These are phyloP conservation scores for Dryoscopus gambensis DNA, from an alignment of 2,113 vertebrate genomes.

Conservation along the genomic window DNA sequence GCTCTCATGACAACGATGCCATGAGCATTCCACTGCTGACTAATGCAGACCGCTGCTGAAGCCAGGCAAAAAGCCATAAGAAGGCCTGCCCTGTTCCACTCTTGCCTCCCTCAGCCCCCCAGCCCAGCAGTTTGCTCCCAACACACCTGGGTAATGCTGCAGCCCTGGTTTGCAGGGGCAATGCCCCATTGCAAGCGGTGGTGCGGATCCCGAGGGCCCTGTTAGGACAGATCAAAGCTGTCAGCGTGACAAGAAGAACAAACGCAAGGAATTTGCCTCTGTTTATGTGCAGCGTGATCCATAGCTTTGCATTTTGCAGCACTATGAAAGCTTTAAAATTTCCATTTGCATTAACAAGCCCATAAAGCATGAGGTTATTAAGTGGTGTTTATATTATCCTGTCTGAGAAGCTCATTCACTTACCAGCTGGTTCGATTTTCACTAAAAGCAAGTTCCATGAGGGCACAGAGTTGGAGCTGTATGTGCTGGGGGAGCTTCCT, in stretches of 20 bases:
- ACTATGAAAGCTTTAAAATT: neutral
- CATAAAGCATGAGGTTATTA: slow-evolving; percentile 37
- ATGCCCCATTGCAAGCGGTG: rapidly evolving
- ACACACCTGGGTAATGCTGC: neutral
- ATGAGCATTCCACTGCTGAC: neutral
- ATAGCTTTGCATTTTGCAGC: neutral
- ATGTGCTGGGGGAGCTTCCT: neutral
- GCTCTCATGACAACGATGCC: neutral
- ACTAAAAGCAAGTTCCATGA: neutral
- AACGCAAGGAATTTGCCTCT: neutral
- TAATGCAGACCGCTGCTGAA: neutral
- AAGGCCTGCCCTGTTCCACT: neutral
- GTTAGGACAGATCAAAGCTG: neutral
- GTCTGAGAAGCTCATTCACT: neutral
- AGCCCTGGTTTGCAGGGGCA: rapidly evolving
- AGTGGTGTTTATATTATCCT: slow-evolving; percentile 16
- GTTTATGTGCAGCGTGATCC: neutral
- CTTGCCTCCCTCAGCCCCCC: rapidly evolving
- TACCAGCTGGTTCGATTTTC: neutral
- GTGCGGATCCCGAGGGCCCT: neutral
- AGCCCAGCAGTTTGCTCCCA: neutral
- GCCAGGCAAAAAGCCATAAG: neutral
- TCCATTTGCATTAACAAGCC: slow-evolving; percentile 37
- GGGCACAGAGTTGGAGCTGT: neutral
- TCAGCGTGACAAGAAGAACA: neutral